These are phyloP conservation scores for Pandemis corylana DNA, from an alignment of 2,888 invertebrate genomes.

Conservation along the genomic window DNA sequence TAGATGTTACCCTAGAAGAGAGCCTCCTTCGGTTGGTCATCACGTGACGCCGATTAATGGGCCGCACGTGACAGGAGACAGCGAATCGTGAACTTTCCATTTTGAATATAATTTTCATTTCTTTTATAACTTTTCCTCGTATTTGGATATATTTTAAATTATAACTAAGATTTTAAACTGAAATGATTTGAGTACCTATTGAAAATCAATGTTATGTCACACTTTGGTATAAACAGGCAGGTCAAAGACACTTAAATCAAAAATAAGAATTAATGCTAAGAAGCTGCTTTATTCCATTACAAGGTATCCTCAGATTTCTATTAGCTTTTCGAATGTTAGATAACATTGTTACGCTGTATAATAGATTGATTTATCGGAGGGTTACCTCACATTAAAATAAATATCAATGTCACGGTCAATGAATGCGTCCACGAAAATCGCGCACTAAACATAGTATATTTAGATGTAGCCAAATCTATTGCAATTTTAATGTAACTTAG, in stretches of 20 bases:
- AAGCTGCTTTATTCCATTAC: slow-evolving; percentile 36
- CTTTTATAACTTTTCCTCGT: slow-evolving; percentile 19
- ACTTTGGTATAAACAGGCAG: slow-evolving; percentile 30
- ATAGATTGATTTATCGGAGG: slow-evolving; percentile 17
- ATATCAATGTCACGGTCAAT: slow-evolving; percentile 10
- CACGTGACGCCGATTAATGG: slow-evolving; percentile 20
- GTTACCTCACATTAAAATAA: slow-evolving; percentile 30
- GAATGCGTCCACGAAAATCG: neutral
- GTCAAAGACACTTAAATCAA: slow-evolving; percentile 35
- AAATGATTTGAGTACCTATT: slow-evolving; percentile 25
- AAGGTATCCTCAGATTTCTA: slow-evolving; percentile 29
- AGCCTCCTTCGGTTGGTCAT: neutral
- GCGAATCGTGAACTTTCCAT: slow-evolving; percentile 30
- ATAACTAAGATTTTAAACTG: slow-evolving; percentile 23
- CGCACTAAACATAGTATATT: neutral
- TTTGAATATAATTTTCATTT: slow-evolving; percentile 28
- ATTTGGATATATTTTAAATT: slow-evolving; percentile 11
- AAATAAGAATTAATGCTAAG: slow-evolving; percentile 26
- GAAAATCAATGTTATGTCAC: slow-evolving; percentile 32
- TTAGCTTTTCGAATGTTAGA: slow-evolving; percentile 32
- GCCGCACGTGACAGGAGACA: slow-evolving; percentile 24
- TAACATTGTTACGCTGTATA: slow-evolving; percentile 35
- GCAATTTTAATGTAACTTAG: neutral
- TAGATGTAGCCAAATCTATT: neutral
- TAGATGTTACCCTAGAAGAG: neutral